Evolutionary conservation across 2,797 vertebrate genomes (phyloP).

Genomic region (Pteronotus mesoamericanus): DNA sequence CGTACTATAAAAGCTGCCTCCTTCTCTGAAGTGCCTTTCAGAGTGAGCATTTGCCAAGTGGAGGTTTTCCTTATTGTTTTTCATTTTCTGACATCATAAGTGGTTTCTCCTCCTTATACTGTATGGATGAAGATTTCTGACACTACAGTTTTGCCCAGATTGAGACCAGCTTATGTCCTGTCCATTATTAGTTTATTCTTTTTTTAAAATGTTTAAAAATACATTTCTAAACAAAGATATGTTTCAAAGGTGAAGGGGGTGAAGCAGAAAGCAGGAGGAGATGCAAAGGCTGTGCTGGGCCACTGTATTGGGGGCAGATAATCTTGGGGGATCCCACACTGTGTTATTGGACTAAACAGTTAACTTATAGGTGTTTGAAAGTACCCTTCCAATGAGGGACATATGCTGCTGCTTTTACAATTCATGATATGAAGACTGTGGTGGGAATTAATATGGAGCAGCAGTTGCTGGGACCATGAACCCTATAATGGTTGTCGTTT

Average conservation of each 20-base stretch:
- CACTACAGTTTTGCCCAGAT: neutral
- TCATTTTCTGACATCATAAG: neutral
- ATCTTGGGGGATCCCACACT: neutral
- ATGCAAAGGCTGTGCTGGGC: neutral
- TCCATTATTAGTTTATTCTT: neutral
- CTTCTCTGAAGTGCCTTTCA: neutral
- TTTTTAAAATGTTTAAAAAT: neutral
- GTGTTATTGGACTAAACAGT: neutral
- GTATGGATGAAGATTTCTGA: neutral
- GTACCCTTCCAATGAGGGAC: neutral
- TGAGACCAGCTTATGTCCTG: neutral
- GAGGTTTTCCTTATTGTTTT: neutral
- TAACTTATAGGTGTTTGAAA: neutral
- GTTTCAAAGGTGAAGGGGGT: neutral
- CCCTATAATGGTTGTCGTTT: neutral
- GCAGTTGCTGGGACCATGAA: neutral
- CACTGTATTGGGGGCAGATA: neutral
- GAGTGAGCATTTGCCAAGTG: neutral
- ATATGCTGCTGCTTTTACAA: neutral
- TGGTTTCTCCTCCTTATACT: neutral
- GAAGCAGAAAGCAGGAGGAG: neutral
- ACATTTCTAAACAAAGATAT: neutral
- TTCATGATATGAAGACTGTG: neutral
- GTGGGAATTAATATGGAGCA: neutral
- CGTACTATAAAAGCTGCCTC: neutral